Percentiles rank a stretch among this genome's conserved stretches.
Evolutionary conservation across 2,797 vertebrate genomes (phyloP).

Genomic region (Peromyscus attwateri): DNA sequence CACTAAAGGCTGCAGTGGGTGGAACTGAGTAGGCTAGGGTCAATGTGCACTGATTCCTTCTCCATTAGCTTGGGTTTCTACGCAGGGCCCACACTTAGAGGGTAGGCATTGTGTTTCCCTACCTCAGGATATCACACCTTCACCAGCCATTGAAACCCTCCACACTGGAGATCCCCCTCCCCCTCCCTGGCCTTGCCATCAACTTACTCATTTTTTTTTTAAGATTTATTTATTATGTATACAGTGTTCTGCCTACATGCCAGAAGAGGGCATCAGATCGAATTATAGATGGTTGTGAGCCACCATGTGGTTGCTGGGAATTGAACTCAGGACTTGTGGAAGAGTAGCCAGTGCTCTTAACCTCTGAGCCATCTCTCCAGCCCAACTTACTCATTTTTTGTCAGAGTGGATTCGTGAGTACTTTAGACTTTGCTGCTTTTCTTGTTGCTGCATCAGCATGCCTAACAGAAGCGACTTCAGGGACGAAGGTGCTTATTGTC

Average conservation of each 20-base stretch:
- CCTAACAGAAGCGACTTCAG: background rate
- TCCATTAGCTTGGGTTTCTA: background rate
- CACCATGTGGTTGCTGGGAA: too few species aligned
- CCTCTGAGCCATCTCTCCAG: too few species aligned
- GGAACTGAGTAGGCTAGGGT: background rate
- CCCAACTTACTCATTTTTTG: background rate
- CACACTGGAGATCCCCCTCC: background rate
- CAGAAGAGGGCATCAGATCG: too few species aligned
- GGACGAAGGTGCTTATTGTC: background rate
- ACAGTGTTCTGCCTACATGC: too few species aligned
- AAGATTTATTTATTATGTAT: too few species aligned
- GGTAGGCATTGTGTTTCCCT: background rate
- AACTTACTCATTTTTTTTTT: too few species aligned
- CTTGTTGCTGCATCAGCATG: background rate
- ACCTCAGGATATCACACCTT: background rate
- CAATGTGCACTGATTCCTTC: background rate
- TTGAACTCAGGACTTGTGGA: too few species aligned
- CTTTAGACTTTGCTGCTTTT: background rate
- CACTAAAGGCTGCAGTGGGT: background rate
- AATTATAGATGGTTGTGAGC: too few species aligned
- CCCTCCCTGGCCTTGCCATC: background rate
- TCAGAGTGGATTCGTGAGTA: background rate
- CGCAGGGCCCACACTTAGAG: background rate
- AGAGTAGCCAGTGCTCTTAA: too few species aligned
- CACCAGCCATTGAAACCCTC: background rate